Evolutionary conservation across 1,140 invertebrate species (phyloP).

Genomic region (Drosophila virilis): DNA sequence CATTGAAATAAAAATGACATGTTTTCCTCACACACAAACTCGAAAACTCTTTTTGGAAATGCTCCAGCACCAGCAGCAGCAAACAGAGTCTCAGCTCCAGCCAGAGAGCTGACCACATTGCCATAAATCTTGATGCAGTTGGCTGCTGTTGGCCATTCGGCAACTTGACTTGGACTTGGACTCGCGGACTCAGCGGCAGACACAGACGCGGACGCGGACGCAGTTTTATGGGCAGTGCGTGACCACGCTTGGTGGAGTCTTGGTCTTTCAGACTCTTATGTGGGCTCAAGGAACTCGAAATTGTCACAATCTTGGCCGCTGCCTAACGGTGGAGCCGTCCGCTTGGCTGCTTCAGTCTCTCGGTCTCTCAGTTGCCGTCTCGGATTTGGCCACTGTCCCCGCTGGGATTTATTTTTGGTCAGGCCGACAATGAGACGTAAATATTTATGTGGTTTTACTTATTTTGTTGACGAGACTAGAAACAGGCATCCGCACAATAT

Average conservation of each 20-base stretch:
- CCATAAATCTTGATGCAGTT: constrained; percentile 68
- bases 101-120: constrained; percentile 27
- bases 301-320: constrained; percentile 56
- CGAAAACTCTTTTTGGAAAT: constrained; percentile 68
- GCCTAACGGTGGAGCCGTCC: constrained; percentile 59
- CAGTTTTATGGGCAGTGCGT: constrained; percentile 66
- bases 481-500: neutral
- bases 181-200: neutral
- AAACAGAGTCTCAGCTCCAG: neutral
- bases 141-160: constrained; percentile 43
- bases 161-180: constrained; percentile 23
- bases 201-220: constrained; percentile 2
- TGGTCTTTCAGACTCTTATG: constrained; percentile 54
- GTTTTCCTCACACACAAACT: constrained; percentile 71
- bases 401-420: constrained; percentile 49
- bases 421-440: constrained; percentile 41
- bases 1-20: constrained; percentile 80
- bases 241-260: constrained; percentile 26
- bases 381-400: constrained; percentile 4
- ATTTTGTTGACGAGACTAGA: neutral
- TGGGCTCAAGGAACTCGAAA: constrained; percentile 81
- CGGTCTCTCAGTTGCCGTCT: neutral
- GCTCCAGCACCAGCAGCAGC: constrained; percentile 23
- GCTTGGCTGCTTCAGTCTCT: neutral
- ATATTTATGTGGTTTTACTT: constrained; percentile 37